phyloP scores from a whole-genome alignment of 2,113 vertebrate species.

The Nasalis larvatus region DNA sequence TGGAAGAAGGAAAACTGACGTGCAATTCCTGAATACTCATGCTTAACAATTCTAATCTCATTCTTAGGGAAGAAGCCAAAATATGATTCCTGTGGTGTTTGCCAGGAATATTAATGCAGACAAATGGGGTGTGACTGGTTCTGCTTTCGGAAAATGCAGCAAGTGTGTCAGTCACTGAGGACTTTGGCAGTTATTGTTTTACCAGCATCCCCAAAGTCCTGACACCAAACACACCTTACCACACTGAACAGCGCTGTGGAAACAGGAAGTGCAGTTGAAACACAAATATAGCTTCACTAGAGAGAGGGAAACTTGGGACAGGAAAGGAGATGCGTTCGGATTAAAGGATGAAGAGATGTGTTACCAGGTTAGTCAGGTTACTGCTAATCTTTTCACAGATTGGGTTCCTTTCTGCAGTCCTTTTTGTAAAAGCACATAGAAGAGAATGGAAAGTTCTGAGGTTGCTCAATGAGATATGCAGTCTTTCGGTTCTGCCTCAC shows the following conservation, averaged over 20 bases:
- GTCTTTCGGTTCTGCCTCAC: background rate
- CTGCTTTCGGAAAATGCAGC: background rate
- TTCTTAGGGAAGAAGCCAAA: conserved; percentile 44
- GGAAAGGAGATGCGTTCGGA: background rate
- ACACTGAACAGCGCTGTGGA: background rate
- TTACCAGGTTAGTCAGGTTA: background rate
- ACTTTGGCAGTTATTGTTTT: background rate
- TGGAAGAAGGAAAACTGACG: conserved; percentile 23
- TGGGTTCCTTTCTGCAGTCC: background rate
- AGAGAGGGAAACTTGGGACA: background rate
- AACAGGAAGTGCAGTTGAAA: background rate
- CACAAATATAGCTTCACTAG: background rate
- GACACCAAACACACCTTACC: background rate
- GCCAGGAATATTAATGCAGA: background rate
- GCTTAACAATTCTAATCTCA: conserved; percentile 10
- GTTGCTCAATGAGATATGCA: background rate
- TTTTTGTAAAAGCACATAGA: background rate
- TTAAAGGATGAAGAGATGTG: background rate
- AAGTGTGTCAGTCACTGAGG: background rate
- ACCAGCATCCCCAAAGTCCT: background rate
- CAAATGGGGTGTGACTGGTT: background rate
- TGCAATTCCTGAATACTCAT: conserved; percentile 50
- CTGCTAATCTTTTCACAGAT: background rate
- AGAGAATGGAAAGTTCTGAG: background rate
- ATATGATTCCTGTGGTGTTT: background rate